Evolutionary conservation across 1,140 invertebrate species (phyloP).

Genomic region (Adelges cooleyi): DNA sequence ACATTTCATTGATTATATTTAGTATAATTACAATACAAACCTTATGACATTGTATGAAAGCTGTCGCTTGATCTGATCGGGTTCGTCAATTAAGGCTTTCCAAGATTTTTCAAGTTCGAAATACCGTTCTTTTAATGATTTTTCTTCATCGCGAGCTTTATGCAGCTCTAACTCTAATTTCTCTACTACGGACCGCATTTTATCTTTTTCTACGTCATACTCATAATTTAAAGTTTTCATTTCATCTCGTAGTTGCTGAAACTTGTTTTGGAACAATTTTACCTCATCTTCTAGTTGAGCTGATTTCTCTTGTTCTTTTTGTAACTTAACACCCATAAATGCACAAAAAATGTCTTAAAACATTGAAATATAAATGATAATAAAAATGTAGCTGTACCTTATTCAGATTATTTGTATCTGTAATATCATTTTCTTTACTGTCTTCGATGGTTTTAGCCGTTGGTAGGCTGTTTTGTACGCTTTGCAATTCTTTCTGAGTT

Average conservation of each 20-base stretch:
- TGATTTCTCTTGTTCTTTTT: conserved; percentile 13
- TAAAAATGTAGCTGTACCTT: neutral
- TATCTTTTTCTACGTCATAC: conserved; percentile 32
- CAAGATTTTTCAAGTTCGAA: conserved; percentile 29
- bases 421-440: conserved; percentile 3
- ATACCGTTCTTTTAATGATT: conserved; percentile 6
- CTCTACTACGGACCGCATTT: conserved; percentile 28
- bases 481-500: neutral
- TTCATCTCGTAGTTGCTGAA: conserved; percentile 27
- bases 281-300: conserved; percentile 26
- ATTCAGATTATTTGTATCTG: neutral
- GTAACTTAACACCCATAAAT: neutral
- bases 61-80: conserved; percentile 30
- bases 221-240: conserved; percentile 30
- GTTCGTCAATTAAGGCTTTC: conserved; percentile 30
- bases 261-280: conserved; percentile 23
- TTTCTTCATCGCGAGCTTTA: conserved; percentile 8
- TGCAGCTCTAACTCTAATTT: conserved; percentile 31
- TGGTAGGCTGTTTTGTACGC: neutral
- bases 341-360: no score
- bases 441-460: neutral
- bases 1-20: neutral
- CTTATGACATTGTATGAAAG: conserved; percentile 26
- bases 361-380: no score
- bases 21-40: no score